Base-by-base conservation (phyloP, 1,140 invertebrate genomes). In the Copidosoma floridanum region DNA sequence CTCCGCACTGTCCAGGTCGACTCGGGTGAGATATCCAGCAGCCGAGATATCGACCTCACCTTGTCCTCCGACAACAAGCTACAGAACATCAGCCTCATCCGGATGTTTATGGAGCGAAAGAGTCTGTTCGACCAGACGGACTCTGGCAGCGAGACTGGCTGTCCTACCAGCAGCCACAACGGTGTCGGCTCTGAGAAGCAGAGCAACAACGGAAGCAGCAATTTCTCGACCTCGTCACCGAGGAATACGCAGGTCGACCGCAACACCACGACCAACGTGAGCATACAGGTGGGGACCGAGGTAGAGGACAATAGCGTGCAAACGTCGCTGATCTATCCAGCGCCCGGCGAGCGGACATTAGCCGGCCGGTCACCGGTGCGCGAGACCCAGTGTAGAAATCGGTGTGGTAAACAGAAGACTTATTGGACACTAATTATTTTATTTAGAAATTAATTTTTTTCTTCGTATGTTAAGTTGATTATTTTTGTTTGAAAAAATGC, bases 71-170 rank as follows among this genome's bases (percentile, higher is more conserved):
- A 73, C 68, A 81, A 73, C 68, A 83, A 79, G 50, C 55, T 81
- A n/a, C 76, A 81, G 61, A 87, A 88, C 68, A 88, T 94, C 70
- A 94, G 88, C 76, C 82, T 94, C 65, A 88, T 94, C n/a, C 91
- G 91, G 75, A 76, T 93, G 37, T 94, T 93, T 71, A 93, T 94
- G 83, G 92, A 93, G 76, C 91, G 94, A 71, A 92, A 92, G 73
- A 92, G 90, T 71, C 85, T 86, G 74, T 59, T 79, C 11, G 78
- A 81, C 57, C 77, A 81, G 24, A 77, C 76, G 3, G 76, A 77
- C 41, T 76, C 78, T 2, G 63, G 57, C 3, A 79, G 73, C 46
- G 76, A 78, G n/a, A 57, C 58, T 24, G 71, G 68, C 14, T 79
- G 77, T 77, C 75, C 77, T n/a, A 78, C 70, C 12, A 74, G 72